Evolutionary conservation across 2,113 vertebrate species (phyloP), one percentile per base, ranked within the genome.

Genomic region (Cromileptes altivelis): DNA sequence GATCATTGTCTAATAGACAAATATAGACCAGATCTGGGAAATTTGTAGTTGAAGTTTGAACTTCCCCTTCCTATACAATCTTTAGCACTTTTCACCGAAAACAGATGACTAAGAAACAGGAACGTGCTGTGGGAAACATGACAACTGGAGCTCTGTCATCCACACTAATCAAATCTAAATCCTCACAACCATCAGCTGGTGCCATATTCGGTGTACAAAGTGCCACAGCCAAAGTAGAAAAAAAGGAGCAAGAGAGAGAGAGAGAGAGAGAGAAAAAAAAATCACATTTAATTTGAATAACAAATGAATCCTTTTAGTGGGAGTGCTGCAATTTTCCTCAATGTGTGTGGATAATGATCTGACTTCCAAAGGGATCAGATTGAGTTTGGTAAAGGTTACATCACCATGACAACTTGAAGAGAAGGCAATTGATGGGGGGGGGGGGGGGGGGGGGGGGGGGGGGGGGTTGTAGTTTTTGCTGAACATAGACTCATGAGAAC

Each of bases 301-400:
- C 90, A 94, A 94, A 93, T 93, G 65, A 92, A 93, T 88, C 85
- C 82, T 92, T 92, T 92, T 91, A 89, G 88, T 84, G 83, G 70
- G 79, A 87, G 80, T 79, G 80, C 77, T 83, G 85, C 87, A 85
- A 91, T 92, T 92, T 89, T 80, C 67, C 81, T 70, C 57, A 64
- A 89, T 45, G 60, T 83, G 82, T 84, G 80, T 19, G 55, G 85
- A 86, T 93, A 91, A 90, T 84, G 83, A 90, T 92, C 77, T 67
- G 84, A 91, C 88, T 89, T 90, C 71, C 68, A 87, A 69, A 77
- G 64, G 73, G 87, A 85, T 87, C 81, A 87, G 56, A 84, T 58
- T 75, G 78, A 85, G 80, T 85, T 83, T 84, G 79, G 72, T 79
- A 86, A 92, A 93, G 87, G 92, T 90, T 91, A 85, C 86, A 86